These are phyloP conservation scores for Caracal caracal DNA, from an alignment of 2,113 vertebrate species.

Conservation along the genomic window DNA sequence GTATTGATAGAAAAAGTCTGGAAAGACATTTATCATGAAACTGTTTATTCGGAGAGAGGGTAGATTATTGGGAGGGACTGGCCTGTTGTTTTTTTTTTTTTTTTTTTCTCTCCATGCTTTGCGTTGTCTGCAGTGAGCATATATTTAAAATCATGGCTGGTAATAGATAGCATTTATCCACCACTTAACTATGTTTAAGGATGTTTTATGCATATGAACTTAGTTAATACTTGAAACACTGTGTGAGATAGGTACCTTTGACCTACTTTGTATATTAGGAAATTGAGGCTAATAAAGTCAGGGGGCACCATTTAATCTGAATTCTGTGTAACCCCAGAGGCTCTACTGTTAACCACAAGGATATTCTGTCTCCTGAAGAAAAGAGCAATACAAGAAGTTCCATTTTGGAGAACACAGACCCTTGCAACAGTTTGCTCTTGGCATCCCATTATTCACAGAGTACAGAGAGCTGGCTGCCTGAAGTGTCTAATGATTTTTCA, in stretches of 20 bases:
- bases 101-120: background rate
- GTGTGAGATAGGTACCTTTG: background rate
- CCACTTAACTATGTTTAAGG: background rate
- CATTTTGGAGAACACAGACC: background rate
- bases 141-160: background rate
- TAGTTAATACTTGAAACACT: background rate
- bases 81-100: background rate
- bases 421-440: background rate
- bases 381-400: background rate
- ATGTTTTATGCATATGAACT: background rate
- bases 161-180: background rate
- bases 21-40: background rate
- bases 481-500: background rate
- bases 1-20: background rate
- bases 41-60: background rate
- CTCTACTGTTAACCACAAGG: background rate
- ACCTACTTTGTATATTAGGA: constrained; percentile 33
- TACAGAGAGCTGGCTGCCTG: background rate
- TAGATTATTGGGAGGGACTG: background rate
- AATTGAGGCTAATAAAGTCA: constrained; percentile 16
- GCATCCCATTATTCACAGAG: background rate
- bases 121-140: background rate
- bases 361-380: background rate
- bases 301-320: background rate
- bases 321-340: background rate